Evolutionary conservation across 2,888 invertebrate genomes (phyloP), one percentile per base, ranked within the genome.

Genomic region (Trichopoda pennipes): DNA sequence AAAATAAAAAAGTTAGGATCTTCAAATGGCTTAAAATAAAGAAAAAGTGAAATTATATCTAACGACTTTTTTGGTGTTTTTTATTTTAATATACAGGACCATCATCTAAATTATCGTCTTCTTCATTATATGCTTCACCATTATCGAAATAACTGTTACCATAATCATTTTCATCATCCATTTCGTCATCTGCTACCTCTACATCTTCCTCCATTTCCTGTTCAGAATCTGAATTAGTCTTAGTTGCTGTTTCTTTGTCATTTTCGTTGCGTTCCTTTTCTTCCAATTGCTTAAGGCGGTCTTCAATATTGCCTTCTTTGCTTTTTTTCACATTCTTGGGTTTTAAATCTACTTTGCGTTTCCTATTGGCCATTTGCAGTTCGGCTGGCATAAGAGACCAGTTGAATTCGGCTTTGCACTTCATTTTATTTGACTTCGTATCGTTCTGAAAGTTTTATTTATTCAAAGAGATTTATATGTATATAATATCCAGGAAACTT

Each of bases 141-240:
- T 96, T 96, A 89, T 97, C 96, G 90, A 97, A 97, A 89, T 96
- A 96, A 88, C 95, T 96, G 86, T 96, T 95, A 0, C 95, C 95
- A 88, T 97, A 97, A 90, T 97, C 96, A 23, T 96, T 97, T 21
- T 96, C 97, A 87, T 96, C 96, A 88, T 97, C 97, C 93, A 96
- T 94, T 90, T 97, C 96, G 88, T 96, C 95, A 86, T 96, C 96
- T 10, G 87, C 90, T 4, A 86, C 88, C 53, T 86, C 86, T 32
- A 86, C 87, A 6, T 38, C 12, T 23, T 87, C 86, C 4, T 90
- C 89, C 12, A 88, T 87, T 2, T 90, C 90, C 1, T 86, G 86
- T 35, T 91, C 91, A 0, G 92, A 89, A 85, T 95, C 95, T 63
- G 94, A 94, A 14, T 87, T 86, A 64, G 93, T 92, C 80, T 94